Evolutionary conservation across 2,888 invertebrate species (phyloP).

Genomic region (Lathronympha strigana): DNA sequence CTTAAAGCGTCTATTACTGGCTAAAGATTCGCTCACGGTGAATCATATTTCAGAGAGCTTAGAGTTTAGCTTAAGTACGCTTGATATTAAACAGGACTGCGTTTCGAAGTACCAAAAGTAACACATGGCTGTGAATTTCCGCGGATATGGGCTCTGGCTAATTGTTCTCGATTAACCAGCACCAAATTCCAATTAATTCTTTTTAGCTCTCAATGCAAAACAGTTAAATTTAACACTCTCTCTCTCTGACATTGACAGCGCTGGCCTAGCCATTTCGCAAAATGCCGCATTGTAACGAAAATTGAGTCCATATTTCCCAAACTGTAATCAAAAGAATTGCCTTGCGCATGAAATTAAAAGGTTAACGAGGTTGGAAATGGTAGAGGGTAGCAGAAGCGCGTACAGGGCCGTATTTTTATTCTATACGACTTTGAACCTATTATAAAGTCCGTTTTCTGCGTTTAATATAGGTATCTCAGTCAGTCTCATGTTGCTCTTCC

Average conservation of each 20-base stretch:
- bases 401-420: background rate
- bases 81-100: slow-evolving; percentile 1
- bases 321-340: slow-evolving; percentile 36
- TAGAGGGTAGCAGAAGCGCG: slow-evolving; percentile 10
- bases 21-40: slow-evolving; percentile 50
- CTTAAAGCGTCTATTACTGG: slow-evolving; percentile 55
- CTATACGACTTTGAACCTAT: background rate
- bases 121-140: no score
- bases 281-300: slow-evolving; percentile 33
- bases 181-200: slow-evolving; percentile 2
- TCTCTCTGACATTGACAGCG: slow-evolving; percentile 29
- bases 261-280: slow-evolving; percentile 39
- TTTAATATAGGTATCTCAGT: background rate
- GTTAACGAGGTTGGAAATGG: slow-evolving; percentile 52
- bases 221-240: slow-evolving; percentile 28
- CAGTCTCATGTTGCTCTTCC: background rate
- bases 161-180: background rate
- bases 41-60: background rate
- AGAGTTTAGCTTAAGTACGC: background rate
- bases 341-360: slow-evolving; percentile 52
- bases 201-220: slow-evolving; percentile 17
- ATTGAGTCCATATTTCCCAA: slow-evolving; percentile 35
- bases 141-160: no score
- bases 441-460: background rate
- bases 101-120: no score